Evolutionary conservation across 1,140 invertebrate species (phyloP), one percentile per base, ranked within the genome.

Genomic region (Halotydeus destructor): DNA sequence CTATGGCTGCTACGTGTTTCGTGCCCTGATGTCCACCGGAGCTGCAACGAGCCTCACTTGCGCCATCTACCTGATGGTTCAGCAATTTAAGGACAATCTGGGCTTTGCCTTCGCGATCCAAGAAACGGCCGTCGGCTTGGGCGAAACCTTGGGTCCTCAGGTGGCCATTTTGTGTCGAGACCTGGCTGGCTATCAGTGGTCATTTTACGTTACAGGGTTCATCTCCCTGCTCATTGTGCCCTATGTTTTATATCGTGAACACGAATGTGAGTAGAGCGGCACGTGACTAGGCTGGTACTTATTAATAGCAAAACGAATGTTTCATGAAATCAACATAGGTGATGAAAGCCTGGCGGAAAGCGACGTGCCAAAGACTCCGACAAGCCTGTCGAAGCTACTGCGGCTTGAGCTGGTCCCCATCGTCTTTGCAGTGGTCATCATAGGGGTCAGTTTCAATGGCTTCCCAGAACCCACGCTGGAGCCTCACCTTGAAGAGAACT

Each of bases 391-490:
- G 9, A 62, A 64, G 38, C 54, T 79, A 34, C 57, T 78, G 14
- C 68, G 68, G 54, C 65, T 75, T 6, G 72, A 74, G 1, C 65
- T 71, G 5, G 67, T 76, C 4, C 60, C 74, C 16, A n/a, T n/a
- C n/a, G n/a, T n/a, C n/a, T n/a, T n/a, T n/a, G n/a, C n/a, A n/a
- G 69, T 76, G 12, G 69, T 78, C 12, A 61, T 74, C 3, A 59
- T 76, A 2, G 66, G 69, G 4, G 71, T 75, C 0, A 72, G 71
- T 49, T 70, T 70, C 0, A 76, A 72, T 72, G 69, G 73, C 2
- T 75, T 76, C 54, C 56, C 79, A 16, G 77, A 81, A 57, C 76
- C 77, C 2, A 78, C 74, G 1, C 55, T 79, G 41, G 73, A 77
- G 53, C 75, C 76, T 21, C 75, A 78, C 62, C 56, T 80, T 38